A percentile compares a stretch with the other conserved stretches of the same genome.
These are phyloP conservation scores for Oreotrochilus melanogaster DNA, from an alignment of 2,113 vertebrate genomes.

Conservation along the genomic window DNA sequence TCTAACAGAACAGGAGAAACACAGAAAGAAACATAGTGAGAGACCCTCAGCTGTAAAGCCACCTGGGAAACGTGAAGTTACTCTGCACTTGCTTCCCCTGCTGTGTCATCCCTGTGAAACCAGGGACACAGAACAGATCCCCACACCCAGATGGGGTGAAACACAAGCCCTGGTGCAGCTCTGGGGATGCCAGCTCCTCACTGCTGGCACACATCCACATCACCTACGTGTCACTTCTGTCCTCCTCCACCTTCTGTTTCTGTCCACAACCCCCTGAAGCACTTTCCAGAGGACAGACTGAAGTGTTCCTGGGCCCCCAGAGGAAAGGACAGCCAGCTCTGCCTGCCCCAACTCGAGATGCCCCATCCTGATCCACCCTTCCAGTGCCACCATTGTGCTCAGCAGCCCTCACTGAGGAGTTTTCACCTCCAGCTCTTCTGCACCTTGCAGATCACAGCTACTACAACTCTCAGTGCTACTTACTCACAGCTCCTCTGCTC, in stretches of 20 bases:
- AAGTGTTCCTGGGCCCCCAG: neutral
- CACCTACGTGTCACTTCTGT: neutral
- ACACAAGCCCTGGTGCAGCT: neutral
- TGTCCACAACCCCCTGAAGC: neutral
- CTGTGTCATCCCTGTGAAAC: too few relatives aligned
- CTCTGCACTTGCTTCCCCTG: too few relatives aligned
- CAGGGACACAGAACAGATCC: neutral
- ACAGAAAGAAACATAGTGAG: too few relatives aligned
- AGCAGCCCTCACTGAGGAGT: neutral
- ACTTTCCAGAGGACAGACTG: rapidly evolving
- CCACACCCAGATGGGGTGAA: neutral
- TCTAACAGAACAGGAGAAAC: too few relatives aligned
- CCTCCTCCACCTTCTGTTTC: too few relatives aligned
- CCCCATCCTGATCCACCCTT: neutral
- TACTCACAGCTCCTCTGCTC: neutral
- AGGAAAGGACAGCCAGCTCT: neutral
- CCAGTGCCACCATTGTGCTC: rapidly evolving
- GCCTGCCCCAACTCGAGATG: neutral
- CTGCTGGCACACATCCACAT: neutral
- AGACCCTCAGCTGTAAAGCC: too few relatives aligned
- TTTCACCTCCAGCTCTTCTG: neutral
- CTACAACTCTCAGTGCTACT: rapidly evolving
- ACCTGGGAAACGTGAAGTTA: too few relatives aligned
- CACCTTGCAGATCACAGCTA: neutral
- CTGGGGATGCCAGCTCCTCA: neutral